These are phyloP conservation scores for Coelopa pilipes DNA, from an alignment of 2,888 invertebrate species.

Conservation along the genomic window DNA sequence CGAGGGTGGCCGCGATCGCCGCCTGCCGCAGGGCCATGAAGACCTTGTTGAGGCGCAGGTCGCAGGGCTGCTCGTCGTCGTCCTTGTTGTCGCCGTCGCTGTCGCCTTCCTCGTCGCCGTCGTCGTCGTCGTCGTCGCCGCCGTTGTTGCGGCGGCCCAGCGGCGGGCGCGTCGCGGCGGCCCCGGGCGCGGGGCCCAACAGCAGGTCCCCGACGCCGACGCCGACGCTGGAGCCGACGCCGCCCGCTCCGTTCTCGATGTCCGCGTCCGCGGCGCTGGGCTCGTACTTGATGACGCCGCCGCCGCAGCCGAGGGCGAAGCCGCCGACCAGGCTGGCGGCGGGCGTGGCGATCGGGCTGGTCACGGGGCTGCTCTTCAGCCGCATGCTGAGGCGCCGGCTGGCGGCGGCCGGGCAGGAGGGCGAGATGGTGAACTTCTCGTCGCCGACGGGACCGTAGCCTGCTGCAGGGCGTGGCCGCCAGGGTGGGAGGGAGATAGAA, in stretches of 20 bases:
- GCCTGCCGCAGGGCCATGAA: slow-evolving; percentile 56
- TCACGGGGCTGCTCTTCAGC: slow-evolving; percentile 60
- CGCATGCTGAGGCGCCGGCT: slow-evolving; percentile 51
- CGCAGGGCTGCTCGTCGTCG: slow-evolving; percentile 63
- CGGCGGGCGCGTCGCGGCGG: slow-evolving; percentile 29
- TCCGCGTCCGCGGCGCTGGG: slow-evolving; percentile 53
- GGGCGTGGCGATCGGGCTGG: slow-evolving; percentile 55
- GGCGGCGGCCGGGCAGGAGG: not conserved
- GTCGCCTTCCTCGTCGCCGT: slow-evolving; percentile 42
- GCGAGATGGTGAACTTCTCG: slow-evolving; percentile 34
- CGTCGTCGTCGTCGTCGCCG: slow-evolving; percentile 25
- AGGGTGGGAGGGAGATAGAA: slow-evolving; percentile 36
- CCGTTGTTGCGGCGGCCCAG: slow-evolving; percentile 4
- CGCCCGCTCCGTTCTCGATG: slow-evolving; percentile 45
- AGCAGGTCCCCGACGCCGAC: not conserved
- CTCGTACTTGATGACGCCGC: slow-evolving; percentile 58
- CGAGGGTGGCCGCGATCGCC: slow-evolving; percentile 38
- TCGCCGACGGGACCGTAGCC: slow-evolving; percentile 29
- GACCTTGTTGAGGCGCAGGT: slow-evolving; percentile 60
- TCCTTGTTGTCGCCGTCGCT: slow-evolving; percentile 50
- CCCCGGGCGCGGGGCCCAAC: slow-evolving; percentile 36
- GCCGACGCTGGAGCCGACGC: too few species aligned
- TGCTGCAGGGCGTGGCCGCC: slow-evolving; percentile 34
- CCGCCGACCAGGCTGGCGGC: slow-evolving; percentile 35
- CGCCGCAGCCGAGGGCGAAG: slow-evolving; percentile 21